Evolutionary conservation across 1,140 invertebrate species (phyloP).

Genomic region (Lasioglossum albipes): DNA sequence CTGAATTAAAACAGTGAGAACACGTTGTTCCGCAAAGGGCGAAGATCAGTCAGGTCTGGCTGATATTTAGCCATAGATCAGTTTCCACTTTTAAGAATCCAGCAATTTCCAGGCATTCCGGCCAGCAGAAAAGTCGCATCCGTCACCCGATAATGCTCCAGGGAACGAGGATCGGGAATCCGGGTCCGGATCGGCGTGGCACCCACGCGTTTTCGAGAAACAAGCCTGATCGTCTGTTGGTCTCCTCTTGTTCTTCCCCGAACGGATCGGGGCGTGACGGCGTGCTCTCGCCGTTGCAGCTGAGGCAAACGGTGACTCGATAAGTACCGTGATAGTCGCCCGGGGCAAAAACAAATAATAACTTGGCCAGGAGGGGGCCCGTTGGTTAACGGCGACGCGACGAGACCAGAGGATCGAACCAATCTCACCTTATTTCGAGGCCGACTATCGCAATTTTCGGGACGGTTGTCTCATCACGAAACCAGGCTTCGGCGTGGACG

Average conservation of each 20-base stretch:
- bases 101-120: too few relatives aligned
- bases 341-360: constrained; percentile 78
- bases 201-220: constrained; percentile 28
- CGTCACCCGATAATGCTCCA: too few relatives aligned
- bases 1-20: too few relatives aligned
- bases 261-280: constrained; percentile 62
- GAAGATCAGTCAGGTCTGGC: too few relatives aligned
- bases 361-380: constrained; percentile 59
- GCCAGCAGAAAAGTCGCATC: too few relatives aligned
- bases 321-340: constrained; percentile 72
- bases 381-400: constrained; percentile 46
- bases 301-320: constrained; percentile 73
- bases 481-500: constrained; percentile 28
- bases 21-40: too few relatives aligned
- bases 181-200: not conserved
- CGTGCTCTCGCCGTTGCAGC: constrained; percentile 60
- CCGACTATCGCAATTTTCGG: constrained; percentile 77
- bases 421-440: constrained; percentile 72
- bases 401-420: constrained; percentile 51
- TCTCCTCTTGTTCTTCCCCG: constrained; percentile 44
- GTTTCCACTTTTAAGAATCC: too few relatives aligned
- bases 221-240: not conserved
- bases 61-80: too few relatives aligned
- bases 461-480: constrained; percentile 79
- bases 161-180: too few relatives aligned